Conservation (phyloP, 2,888 invertebrate genomes). For the Onchidella celtica region DNA sequence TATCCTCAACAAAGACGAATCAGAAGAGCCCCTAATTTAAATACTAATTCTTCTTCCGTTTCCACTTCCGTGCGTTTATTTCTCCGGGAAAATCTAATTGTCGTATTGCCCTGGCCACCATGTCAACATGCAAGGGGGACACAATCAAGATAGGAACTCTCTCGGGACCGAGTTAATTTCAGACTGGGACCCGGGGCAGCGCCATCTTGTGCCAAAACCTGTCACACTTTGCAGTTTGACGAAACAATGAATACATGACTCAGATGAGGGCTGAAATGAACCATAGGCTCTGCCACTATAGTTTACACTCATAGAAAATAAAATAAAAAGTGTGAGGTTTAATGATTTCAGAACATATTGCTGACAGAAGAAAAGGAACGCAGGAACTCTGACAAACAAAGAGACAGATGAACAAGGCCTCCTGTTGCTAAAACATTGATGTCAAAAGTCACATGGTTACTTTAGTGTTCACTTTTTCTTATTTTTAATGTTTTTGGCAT, state of each 20-base stretch:
- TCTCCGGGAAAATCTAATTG: conserved; percentile 33
- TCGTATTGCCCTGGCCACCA: conserved; percentile 18
- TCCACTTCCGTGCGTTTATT: conserved; percentile 8
- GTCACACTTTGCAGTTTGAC: conserved; percentile 18
- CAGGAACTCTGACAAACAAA: too few species aligned
- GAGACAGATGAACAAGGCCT: too few species aligned
- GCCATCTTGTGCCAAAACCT: not conserved
- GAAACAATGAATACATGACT: conserved; percentile 37
- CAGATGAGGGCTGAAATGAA: conserved; percentile 11
- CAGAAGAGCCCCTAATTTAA: conserved; percentile 32
- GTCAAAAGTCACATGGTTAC: too few species aligned
- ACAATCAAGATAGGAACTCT: conserved; percentile 36
- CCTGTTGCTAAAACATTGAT: too few species aligned
- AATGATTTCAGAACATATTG: too few species aligned
- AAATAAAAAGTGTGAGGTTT: too few species aligned
- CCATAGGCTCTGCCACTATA: too few species aligned
- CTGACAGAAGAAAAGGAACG: too few species aligned
- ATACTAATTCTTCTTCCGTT: conserved; percentile 19
- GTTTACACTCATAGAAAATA: too few species aligned
- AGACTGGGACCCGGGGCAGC: not conserved
- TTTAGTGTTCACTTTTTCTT: too few species aligned
- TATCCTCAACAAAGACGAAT: conserved; percentile 7
- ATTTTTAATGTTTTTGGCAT: too few species aligned
- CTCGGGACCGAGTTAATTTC: conserved; percentile 39
- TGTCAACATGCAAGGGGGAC: conserved; percentile 36